Conservation (phyloP, 2,113 vertebrate species). For the Eleginops maclovinus region DNA sequence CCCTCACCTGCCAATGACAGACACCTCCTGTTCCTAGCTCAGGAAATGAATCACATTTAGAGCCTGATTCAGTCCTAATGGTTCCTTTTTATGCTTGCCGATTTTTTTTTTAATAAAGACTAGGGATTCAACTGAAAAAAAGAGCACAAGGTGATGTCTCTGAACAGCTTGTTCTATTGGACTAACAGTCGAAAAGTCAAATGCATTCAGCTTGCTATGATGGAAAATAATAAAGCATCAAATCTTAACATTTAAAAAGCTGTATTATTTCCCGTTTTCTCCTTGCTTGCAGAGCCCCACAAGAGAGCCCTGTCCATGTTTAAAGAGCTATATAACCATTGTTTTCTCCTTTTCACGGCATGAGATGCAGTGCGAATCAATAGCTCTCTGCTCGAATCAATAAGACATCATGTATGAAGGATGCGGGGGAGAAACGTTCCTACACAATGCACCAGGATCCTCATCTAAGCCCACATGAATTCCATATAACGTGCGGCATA, state of each 20-base stretch:
- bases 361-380: slow-evolving; percentile 18
- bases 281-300: neutral
- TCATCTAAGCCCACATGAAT: slow-evolving; percentile 35
- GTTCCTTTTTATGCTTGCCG: slow-evolving; percentile 15
- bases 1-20: slow-evolving; percentile 25
- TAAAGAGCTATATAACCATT: neutral
- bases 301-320: neutral
- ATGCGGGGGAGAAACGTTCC: slow-evolving; percentile 16
- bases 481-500: slow-evolving; percentile 24
- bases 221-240: neutral
- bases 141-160: neutral
- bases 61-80: neutral
- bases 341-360: slow-evolving; percentile 14
- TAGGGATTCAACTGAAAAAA: neutral
- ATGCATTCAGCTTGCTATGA: neutral
- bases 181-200: neutral
- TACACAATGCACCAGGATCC: slow-evolving; percentile 4
- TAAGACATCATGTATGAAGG: slow-evolving; percentile 31
- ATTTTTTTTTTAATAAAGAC: neutral
- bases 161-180: neutral
- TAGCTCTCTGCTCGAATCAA: slow-evolving; percentile 31
- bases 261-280: neutral
- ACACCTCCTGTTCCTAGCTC: slow-evolving; percentile 11
- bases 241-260: neutral
- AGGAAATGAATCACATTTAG: slow-evolving; percentile 24